Percentiles rank a stretch among this genome's conserved stretches.
phyloP scores from a whole-genome alignment of 1,140 invertebrate species.

The Micrasema longulum region DNA sequence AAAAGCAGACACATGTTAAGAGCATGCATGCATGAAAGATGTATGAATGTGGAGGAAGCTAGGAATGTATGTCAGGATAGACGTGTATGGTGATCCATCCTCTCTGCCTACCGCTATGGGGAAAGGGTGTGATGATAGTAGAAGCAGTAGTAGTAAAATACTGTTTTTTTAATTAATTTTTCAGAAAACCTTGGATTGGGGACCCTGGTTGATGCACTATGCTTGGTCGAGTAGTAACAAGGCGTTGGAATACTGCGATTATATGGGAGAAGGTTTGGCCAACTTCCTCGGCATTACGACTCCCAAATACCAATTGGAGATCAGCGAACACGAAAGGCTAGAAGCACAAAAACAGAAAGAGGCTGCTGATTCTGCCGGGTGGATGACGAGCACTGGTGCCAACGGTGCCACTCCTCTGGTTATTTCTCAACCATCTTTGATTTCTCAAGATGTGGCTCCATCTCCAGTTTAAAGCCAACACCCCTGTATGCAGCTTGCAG shows the following conservation, averaged over 20 bases:
- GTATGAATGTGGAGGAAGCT: too few relatives aligned
- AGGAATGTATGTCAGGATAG: too few relatives aligned
- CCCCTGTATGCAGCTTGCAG: too few relatives aligned
- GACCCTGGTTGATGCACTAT: slow-evolving; percentile 80
- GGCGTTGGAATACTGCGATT: slow-evolving; percentile 82
- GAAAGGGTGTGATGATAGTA: too few relatives aligned
- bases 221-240: slow-evolving; percentile 73
- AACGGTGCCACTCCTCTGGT: slow-evolving; percentile 37
- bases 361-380: slow-evolving; percentile 67
- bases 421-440: slow-evolving; percentile 24
- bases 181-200: slow-evolving; percentile 75
- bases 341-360: slow-evolving; percentile 68
- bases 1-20: too few relatives aligned
- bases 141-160: too few relatives aligned
- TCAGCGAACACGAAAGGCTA: slow-evolving; percentile 81
- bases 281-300: slow-evolving; percentile 90
- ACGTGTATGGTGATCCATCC: too few relatives aligned
- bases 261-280: slow-evolving; percentile 85
- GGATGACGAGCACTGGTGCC: slow-evolving; percentile 57
- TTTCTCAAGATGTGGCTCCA: slow-evolving; percentile 15
- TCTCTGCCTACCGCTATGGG: too few relatives aligned
- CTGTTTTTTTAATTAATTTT: too few relatives aligned
- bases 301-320: slow-evolving; percentile 91
- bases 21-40: too few relatives aligned
- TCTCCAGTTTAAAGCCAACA: slow-evolving; percentile 33